Evolutionary conservation across 2,113 vertebrate genomes (phyloP), one percentile per base, ranked within the genome.

Genomic region (Dromas ardeola): DNA sequence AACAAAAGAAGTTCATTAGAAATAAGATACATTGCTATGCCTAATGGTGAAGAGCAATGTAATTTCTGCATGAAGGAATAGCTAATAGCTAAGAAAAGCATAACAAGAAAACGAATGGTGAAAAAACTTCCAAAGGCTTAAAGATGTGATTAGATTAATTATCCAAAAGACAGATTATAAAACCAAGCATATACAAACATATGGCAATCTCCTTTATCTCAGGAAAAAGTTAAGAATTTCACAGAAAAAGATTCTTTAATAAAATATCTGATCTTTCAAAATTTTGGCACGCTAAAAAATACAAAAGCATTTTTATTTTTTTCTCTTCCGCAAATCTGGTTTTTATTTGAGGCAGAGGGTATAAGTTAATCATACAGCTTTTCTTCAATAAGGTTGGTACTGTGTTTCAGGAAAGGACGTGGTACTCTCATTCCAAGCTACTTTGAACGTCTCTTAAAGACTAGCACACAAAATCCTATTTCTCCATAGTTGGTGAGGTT

Each of bases 121-220:
- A 89, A 86, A 83, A 96, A 76, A 61, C 13, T 89, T 76, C 56
- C 17, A 5, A 87, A 91, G 36, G 56, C 61, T 79, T 91, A 47
- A 93, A 91, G 26, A 93, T n/a, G 16, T n/a, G 56, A 89, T 84
- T 71, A 87, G 70, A 89, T 90, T 93, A 88, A 93, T 95, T 94
- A 94, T 63, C 65, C 47, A 85, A 81, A 96, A 95, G 61, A 53
- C 14, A 67, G 27, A 50, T 12, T 70, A 52, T n/a, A 91, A 94
- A 78, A 38, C 3, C 14, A 56, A 81, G 34, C 49, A 72, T 69
- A 56, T 34, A 58, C 32, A 95, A 94, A 80, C 42, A 47, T 34
- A 91, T 22, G 70, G 62, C 23, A 72, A 66, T 40, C 49, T 81
- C 16, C 13, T 49, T 65, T 81, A 56, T 79, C 22, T 81, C 43